Evolutionary conservation across 1,140 invertebrate genomes (phyloP).

Genomic region (Zaprionus kolodkinae): DNA sequence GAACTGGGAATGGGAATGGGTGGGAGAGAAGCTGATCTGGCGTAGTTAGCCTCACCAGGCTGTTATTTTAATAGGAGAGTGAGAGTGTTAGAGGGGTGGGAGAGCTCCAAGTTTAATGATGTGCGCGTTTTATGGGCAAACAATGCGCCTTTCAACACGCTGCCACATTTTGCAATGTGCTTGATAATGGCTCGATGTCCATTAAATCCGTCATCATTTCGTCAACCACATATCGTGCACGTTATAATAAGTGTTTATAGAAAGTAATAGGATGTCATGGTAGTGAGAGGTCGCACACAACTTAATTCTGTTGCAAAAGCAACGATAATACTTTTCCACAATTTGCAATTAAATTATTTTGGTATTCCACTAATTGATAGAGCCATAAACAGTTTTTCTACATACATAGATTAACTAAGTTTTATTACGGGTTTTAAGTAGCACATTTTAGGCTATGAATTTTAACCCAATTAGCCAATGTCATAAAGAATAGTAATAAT

Average conservation of each 20-base stretch:
- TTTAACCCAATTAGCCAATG: not conserved
- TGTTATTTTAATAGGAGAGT: conserved; percentile 5
- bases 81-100: not conserved
- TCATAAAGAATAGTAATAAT: not conserved
- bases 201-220: conserved; percentile 77
- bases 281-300: conserved; percentile 4
- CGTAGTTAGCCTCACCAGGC: conserved; percentile 19
- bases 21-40: conserved; percentile 24
- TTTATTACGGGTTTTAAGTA: too few species aligned
- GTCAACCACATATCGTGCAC: conserved; percentile 29
- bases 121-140: conserved; percentile 73
- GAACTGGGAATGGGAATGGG: conserved; percentile 12
- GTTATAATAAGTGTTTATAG: conserved; percentile 16
- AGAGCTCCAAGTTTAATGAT: conserved; percentile 60
- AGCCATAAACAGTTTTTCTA: conserved; percentile 8
- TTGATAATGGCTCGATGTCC: conserved; percentile 70
- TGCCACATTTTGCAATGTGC: conserved; percentile 60
- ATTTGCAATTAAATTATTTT: not conserved
- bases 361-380: not conserved
- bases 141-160: conserved; percentile 68
- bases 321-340: not conserved
- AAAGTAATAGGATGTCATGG: conserved; percentile 19
- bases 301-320: conserved; percentile 23
- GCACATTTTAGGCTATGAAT: not conserved
- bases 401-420: not conserved